phyloP scores from a whole-genome alignment of 2,888 invertebrate species.

The Linyphia triangularis region DNA sequence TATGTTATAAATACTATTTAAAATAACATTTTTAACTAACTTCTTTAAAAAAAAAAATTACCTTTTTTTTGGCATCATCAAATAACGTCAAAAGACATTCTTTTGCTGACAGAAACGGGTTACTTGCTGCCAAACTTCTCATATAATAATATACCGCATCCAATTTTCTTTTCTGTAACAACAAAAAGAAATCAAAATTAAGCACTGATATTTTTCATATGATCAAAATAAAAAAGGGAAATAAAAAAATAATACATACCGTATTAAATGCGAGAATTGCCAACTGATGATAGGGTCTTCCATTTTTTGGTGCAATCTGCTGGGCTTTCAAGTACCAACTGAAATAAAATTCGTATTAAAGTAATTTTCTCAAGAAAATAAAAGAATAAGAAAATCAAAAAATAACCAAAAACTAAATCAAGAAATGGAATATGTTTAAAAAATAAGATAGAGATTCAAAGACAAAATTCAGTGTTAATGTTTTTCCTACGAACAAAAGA shows the following conservation, averaged over 20 bases:
- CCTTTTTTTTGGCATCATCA: slow-evolving; percentile 93
- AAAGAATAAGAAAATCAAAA: slow-evolving; percentile 8
- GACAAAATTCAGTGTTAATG: no score
- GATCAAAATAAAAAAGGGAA: not conserved
- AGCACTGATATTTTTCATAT: not conserved
- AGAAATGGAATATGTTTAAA: not conserved
- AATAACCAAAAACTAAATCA: not conserved
- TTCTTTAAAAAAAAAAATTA: slow-evolving; percentile 21
- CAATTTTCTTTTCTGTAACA: slow-evolving; percentile 89
- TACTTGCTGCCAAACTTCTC: slow-evolving; percentile 95
- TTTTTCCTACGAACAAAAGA: no score
- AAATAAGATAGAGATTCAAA: no score
- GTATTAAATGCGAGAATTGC: slow-evolving; percentile 89
- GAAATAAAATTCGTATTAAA: slow-evolving; percentile 77
- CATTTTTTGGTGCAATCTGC: slow-evolving; percentile 95
- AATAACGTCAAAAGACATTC: slow-evolving; percentile 92
- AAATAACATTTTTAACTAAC: not conserved
- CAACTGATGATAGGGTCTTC: slow-evolving; percentile 95
- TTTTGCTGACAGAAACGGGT: slow-evolving; percentile 94
- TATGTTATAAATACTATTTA: not conserved
- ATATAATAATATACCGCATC: slow-evolving; percentile 98
- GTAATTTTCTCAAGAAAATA: slow-evolving; percentile 56
- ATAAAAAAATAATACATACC: slow-evolving; percentile 78
- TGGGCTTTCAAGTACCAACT: slow-evolving; percentile 96
- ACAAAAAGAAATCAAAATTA: not conserved